Evolutionary conservation across 2,113 vertebrate genomes (phyloP).

Genomic region (Toxotes jaculatrix): DNA sequence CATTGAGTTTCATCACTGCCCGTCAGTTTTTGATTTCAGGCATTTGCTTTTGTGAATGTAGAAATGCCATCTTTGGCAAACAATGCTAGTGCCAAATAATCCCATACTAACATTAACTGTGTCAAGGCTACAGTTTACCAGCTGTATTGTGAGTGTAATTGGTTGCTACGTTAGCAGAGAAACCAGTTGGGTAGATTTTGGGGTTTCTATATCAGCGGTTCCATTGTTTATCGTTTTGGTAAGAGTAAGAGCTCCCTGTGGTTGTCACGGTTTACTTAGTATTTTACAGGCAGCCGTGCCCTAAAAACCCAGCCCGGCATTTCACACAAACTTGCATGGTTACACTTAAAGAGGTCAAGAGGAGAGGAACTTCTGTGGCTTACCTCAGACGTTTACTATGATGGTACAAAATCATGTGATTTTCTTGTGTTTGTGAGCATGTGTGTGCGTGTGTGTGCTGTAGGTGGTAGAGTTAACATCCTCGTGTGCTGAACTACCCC

Average conservation of each 20-base stretch:
- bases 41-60: not conserved
- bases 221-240: conserved; percentile 20
- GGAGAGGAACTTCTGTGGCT: conserved; percentile 51
- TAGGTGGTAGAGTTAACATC: conserved; percentile 66
- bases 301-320: conserved; percentile 51
- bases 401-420: conserved; percentile 46
- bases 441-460: conserved; percentile 33
- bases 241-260: conserved; percentile 13
- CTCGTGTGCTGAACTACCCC: conserved; percentile 33
- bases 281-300: conserved; percentile 40
- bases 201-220: not conserved
- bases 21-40: not conserved
- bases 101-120: not conserved
- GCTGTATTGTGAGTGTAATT: not conserved
- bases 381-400: conserved; percentile 52
- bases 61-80: not conserved
- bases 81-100: not conserved
- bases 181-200: not conserved
- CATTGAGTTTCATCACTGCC: not conserved
- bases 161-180: not conserved
- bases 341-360: conserved; percentile 59
- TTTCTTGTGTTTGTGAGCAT: not conserved
- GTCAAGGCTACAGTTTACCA: not conserved
- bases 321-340: conserved; percentile 59
- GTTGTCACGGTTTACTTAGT: conserved; percentile 22